Evolutionary conservation across 2,113 vertebrate genomes (phyloP).

Genomic region (Malurus melanocephalus): DNA sequence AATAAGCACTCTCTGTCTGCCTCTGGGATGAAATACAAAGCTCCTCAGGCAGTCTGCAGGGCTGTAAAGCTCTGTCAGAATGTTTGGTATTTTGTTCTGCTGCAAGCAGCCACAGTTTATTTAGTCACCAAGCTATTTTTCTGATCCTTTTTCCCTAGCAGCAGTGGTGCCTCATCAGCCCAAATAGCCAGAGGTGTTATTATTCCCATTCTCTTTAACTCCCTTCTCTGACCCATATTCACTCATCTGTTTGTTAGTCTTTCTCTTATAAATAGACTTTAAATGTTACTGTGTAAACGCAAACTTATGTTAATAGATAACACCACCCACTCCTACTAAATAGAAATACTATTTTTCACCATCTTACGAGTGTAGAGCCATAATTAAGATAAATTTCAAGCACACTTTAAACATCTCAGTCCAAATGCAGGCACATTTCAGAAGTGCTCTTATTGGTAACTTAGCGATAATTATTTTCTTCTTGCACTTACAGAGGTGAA

Average conservation of each 20-base stretch:
- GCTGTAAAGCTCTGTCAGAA: neutral
- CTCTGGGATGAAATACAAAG: neutral
- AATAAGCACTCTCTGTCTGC: neutral
- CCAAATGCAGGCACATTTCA: neutral
- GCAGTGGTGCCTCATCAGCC: neutral
- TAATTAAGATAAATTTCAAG: slow-evolving; percentile 17
- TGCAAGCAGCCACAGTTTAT: neutral
- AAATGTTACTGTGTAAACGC: slow-evolving; percentile 17
- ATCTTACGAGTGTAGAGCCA: neutral
- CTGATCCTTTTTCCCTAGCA: neutral
- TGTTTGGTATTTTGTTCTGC: slow-evolving; percentile 1
- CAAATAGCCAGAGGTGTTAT: neutral
- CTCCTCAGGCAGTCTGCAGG: neutral
- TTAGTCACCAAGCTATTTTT: neutral
- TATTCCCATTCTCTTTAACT: neutral
- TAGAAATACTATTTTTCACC: slow-evolving; percentile 32
- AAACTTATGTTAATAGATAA: slow-evolving; percentile 12
- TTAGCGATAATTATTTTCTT: neutral
- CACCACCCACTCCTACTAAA: slow-evolving; percentile 19
- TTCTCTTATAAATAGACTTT: slow-evolving; percentile 29
- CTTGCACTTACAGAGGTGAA: neutral
- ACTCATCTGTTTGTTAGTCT: slow-evolving; percentile 5
- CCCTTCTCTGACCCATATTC: slow-evolving; percentile 12
- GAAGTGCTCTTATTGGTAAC: neutral
- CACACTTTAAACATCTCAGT: neutral